Evolutionary conservation across 1,140 invertebrate genomes (phyloP).

Genomic region (Drosophila trapezifrons): DNA sequence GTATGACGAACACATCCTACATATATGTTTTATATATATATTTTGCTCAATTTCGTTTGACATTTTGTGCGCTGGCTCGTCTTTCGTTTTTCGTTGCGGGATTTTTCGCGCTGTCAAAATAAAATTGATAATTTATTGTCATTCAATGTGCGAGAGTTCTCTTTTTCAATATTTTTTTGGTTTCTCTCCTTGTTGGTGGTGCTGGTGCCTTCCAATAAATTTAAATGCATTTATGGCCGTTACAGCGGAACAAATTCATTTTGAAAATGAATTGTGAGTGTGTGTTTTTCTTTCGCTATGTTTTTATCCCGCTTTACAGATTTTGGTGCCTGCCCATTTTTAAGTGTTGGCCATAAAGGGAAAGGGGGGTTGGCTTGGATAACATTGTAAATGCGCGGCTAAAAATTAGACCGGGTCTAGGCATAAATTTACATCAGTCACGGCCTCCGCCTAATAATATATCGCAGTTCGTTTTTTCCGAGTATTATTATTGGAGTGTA

Average conservation of each 20-base stretch:
- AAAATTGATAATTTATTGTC: slow-evolving; percentile 84
- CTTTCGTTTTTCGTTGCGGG: slow-evolving; percentile 60
- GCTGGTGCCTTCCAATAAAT: slow-evolving; percentile 75
- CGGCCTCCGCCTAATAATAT: slow-evolving; percentile 38
- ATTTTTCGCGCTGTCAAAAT: slow-evolving; percentile 82
- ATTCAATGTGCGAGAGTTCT: slow-evolving; percentile 71
- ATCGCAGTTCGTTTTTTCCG: slow-evolving; percentile 21
- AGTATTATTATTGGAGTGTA: slow-evolving; percentile 54
- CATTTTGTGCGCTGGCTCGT: slow-evolving; percentile 56
- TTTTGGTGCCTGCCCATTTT: slow-evolving; percentile 23
- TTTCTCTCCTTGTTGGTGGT: slow-evolving; percentile 35
- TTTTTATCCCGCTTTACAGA: slow-evolving; percentile 43
- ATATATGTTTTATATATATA: slow-evolving; percentile 1
- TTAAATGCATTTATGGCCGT: slow-evolving; percentile 82
- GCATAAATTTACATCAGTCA: slow-evolving; percentile 79
- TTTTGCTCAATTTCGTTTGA: slow-evolving; percentile 79
- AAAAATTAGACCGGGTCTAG: slow-evolving; percentile 68
- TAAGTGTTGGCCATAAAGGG: slow-evolving; percentile 34
- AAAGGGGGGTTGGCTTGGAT: slow-evolving; percentile 12
- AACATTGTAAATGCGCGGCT: slow-evolving; percentile 72
- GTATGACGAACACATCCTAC: slow-evolving; percentile 22
- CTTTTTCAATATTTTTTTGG: slow-evolving; percentile 26
- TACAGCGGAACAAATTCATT: slow-evolving; percentile 83
- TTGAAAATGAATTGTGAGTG: slow-evolving; percentile 77
- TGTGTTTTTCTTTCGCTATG: slow-evolving; percentile 51